These are phyloP conservation scores for Andrena trimmerana DNA, from an alignment of 2,888 invertebrate species.

Conservation along the genomic window DNA sequence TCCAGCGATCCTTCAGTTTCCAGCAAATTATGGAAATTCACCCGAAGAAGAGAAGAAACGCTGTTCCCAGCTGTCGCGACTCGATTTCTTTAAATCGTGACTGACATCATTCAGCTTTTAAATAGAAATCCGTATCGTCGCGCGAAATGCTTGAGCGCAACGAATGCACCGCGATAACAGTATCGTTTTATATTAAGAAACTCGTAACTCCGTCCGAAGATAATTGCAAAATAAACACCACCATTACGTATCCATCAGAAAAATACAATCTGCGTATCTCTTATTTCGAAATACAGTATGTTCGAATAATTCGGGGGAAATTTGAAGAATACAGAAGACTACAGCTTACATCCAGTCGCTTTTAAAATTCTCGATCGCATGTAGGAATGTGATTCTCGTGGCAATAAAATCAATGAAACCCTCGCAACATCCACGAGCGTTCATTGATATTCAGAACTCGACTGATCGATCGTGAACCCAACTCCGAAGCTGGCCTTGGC, in stretches of 20 bases:
- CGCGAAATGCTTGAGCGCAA: not conserved
- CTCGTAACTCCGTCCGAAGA: not conserved
- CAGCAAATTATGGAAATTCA: not conserved
- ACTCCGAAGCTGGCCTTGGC: not conserved
- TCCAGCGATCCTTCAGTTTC: too few species aligned
- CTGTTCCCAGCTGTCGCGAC: too few species aligned
- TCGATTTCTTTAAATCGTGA: too few species aligned
- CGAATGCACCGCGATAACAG: not conserved
- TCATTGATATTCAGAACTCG: conserved; percentile 2
- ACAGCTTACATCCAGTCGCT: not conserved
- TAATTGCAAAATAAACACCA: not conserved
- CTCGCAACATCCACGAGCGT: not conserved
- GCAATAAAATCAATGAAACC: not conserved
- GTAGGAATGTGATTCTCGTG: not conserved
- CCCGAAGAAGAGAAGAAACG: too few species aligned
- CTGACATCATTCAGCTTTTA: not conserved
- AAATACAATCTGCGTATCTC: not conserved
- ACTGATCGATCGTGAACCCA: not conserved
- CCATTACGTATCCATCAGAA: not conserved
- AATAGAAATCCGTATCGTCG: not conserved
- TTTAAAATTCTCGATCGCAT: not conserved
- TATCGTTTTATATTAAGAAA: conserved; percentile 2
- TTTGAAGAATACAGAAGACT: not conserved
- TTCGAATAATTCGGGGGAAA: not conserved
- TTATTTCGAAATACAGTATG: not conserved